Percentiles rank a stretch among this genome's conserved stretches.
Evolutionary conservation across 2,113 vertebrate species (phyloP).

Genomic region (Ailurus styani): DNA sequence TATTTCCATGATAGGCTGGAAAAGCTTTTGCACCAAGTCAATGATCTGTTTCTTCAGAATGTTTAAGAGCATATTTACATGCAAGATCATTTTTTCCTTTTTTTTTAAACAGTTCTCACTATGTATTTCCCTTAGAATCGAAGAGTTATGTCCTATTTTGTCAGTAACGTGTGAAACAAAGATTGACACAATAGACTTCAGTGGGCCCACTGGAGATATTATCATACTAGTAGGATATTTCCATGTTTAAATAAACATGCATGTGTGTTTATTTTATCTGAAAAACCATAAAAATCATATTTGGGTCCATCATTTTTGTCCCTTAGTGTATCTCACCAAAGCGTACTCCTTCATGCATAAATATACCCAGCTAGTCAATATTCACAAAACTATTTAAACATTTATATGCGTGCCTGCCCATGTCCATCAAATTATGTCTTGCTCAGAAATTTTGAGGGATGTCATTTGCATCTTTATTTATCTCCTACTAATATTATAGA

Average conservation of each 20-base stretch:
- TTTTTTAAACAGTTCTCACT: slow-evolving; percentile 40
- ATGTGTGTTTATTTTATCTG: background rate
- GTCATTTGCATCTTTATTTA: background rate
- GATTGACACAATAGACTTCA: background rate
- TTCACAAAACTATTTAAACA: background rate
- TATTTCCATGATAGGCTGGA: slow-evolving; percentile 72
- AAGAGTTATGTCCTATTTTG: background rate
- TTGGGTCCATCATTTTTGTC: background rate
- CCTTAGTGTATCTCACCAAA: background rate
- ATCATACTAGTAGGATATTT: background rate
- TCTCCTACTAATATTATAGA: background rate
- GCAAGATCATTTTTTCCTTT: slow-evolving; percentile 8
- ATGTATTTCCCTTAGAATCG: slow-evolving; percentile 59
- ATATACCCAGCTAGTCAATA: background rate
- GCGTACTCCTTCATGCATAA: background rate
- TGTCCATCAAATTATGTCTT: background rate
- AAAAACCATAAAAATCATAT: background rate
- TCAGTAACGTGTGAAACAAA: background rate
- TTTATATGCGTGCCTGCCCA: background rate
- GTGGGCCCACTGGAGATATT: background rate
- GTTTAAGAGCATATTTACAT: slow-evolving; percentile 69
- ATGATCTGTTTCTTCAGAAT: slow-evolving; percentile 71
- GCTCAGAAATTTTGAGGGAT: background rate
- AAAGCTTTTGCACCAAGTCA: slow-evolving; percentile 73
- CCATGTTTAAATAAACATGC: background rate